Base-by-base conservation (phyloP, 2,113 vertebrate species). In the Lipophrys pholis region DNA sequence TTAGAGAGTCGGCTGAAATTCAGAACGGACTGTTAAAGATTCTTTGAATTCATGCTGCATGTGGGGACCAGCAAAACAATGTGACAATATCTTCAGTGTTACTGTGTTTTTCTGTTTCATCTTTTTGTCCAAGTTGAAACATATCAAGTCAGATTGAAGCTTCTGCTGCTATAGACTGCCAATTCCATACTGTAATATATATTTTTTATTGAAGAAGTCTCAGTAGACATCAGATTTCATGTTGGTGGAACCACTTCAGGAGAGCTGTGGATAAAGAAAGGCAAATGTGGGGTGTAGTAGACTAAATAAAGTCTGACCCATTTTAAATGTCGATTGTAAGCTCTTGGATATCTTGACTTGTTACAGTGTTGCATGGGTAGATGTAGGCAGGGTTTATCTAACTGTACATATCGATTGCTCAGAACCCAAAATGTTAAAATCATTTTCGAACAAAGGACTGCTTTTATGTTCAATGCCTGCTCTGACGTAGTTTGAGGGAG, bases 1-100 rank as follows among this genome's bases (percentile, higher is more conserved):
- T 53, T 85, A 50, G 69, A 65, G 46, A 54, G 50, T 73, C 62
- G 72, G 49, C 16, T 67, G 73, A 75, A 81, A 72, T 56, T 17
- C 56, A 2, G 21, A 56, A 69, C 56, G 11, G 36, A 38, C 35
- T 57, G 6, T 38, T 11, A n/a, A 48, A n/a, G 12, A 11, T 45
- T 2, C 12, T 58, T 66, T 42, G 1, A 65, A 39, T 17, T 7
- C 36, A 48, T 51, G 36, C 43, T 62, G 51, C 62, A 73, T 78
- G 70, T 15, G 16, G 42, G 48, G 38, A 58, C 16, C 43, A 9
- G n/a, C 56, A 68, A 11, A 48, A 36, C 5, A 8, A 7, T 39
- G 60, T 62, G 56, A 48, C 45, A 45, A 46, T 64, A 14, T 50
- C 9, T 38, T 59, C 40, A 61, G 45, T 83, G 40, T 81, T 55